These are phyloP conservation scores for Chloromyia formosa DNA, from an alignment of 2,888 invertebrate genomes.

Conservation along the genomic window DNA sequence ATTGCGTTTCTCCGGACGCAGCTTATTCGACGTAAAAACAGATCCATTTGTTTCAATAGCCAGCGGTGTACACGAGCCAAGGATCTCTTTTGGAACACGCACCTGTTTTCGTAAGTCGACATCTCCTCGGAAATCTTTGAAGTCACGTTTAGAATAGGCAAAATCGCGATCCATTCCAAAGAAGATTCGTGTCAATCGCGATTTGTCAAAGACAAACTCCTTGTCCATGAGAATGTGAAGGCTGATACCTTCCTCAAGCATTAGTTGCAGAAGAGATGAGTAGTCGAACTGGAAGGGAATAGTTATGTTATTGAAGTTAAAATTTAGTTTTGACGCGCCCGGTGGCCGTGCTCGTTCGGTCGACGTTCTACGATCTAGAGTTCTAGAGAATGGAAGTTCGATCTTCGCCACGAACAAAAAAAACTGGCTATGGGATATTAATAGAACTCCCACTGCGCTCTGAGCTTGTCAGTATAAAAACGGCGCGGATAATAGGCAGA, in stretches of 20 bases:
- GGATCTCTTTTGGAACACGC: conserved; percentile 76
- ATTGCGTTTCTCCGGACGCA: conserved; percentile 68
- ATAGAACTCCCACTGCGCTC: no score
- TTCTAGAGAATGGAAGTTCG: no score
- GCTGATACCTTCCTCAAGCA: conserved; percentile 82
- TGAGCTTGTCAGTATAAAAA: no score
- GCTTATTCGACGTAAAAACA: conserved; percentile 70
- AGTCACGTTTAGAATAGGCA: conserved; percentile 84
- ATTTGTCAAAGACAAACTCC: conserved; percentile 79
- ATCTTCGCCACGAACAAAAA: no score
- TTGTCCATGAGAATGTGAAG: conserved; percentile 85
- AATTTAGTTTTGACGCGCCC: no score
- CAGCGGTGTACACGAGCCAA: conserved; percentile 82
- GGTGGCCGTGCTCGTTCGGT: no score
- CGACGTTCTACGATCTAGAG: no score
- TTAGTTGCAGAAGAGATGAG: conserved; percentile 80
- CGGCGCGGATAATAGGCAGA: no score
- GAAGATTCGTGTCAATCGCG: conserved; percentile 75
- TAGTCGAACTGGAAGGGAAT: conserved; percentile 75
- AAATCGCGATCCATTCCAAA: conserved; percentile 80
- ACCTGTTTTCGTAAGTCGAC: conserved; percentile 76
- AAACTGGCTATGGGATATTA: no score
- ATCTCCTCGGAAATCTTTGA: conserved; percentile 75
- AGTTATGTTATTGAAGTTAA: conserved; percentile 20
- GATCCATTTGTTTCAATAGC: conserved; percentile 85